Evolutionary conservation across 2,888 invertebrate genomes (phyloP).

Genomic region (Escarpia spicata): DNA sequence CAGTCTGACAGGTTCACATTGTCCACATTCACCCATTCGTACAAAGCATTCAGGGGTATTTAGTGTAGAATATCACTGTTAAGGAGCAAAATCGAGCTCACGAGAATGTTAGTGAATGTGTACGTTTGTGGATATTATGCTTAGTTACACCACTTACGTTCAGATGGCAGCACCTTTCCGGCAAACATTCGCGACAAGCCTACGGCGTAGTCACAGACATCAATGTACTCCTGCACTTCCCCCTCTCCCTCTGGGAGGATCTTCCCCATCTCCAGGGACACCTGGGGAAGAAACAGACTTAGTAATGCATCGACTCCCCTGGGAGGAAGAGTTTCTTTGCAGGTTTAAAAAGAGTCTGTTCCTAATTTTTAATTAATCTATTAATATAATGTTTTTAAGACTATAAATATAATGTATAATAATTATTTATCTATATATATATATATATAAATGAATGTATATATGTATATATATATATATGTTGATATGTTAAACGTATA

Average conservation of each 20-base stretch:
- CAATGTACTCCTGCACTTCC: conserved; percentile 66
- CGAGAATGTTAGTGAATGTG: neutral
- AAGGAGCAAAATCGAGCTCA: neutral
- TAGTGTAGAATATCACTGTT: too few species aligned
- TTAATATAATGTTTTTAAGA: too few species aligned
- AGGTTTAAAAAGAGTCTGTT: too few species aligned
- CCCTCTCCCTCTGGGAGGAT: conserved; percentile 96
- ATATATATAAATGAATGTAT: too few species aligned
- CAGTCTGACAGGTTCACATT: too few species aligned
- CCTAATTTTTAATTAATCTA: too few species aligned
- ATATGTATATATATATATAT: too few species aligned
- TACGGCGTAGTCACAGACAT: conserved; percentile 97
- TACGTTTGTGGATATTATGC: neutral
- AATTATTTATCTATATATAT: too few species aligned
- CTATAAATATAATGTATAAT: too few species aligned
- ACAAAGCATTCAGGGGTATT: too few species aligned
- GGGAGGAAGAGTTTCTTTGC: too few species aligned
- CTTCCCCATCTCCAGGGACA: conserved; percentile 98
- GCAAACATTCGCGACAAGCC: conserved; percentile 82
- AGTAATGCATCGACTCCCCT: neutral
- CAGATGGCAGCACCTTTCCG: conserved; percentile 84
- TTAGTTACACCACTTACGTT: conserved; percentile 67
- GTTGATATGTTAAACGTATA: too few species aligned
- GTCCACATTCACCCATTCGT: neutral
- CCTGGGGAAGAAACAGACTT: conserved; percentile 48